A percentile compares a stretch with the other conserved stretches of the same genome.
These are phyloP conservation scores for Platerodrilus igneus DNA, from an alignment of 2,888 invertebrate genomes.

Conservation along the genomic window DNA sequence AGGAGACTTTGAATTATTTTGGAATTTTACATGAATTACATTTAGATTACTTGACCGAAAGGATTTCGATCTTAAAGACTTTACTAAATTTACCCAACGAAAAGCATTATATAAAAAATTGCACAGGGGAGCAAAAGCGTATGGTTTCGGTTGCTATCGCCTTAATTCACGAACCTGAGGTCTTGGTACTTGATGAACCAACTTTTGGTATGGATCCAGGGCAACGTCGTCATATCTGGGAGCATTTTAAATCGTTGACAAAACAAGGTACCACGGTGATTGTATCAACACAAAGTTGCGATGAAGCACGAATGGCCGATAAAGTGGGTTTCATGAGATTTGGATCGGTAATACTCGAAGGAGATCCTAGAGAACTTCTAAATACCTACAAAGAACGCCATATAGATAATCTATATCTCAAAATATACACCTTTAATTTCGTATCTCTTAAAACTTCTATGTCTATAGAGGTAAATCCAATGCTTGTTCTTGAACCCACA, in stretches of 20 bases:
- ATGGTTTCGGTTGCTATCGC: conserved; percentile 85
- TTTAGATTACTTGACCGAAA: conserved; percentile 16
- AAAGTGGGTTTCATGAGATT: conserved; percentile 23
- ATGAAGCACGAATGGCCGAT: conserved; percentile 23
- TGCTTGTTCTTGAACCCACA: conserved; percentile 17
- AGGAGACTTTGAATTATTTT: conserved; percentile 22
- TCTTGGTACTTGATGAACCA: conserved; percentile 87
- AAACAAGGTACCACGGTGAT: conserved; percentile 20
- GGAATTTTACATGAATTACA: conserved; percentile 18
- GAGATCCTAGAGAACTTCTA: conserved; percentile 19
- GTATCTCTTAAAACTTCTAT: conserved; percentile 5
- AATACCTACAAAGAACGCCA: conserved; percentile 14
- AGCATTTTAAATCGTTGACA: conserved; percentile 17
- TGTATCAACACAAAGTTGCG: conserved; percentile 22
- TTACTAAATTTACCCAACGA: conserved; percentile 20
- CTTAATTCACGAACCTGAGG: conserved; percentile 80
- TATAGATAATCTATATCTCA: conserved; percentile 21
- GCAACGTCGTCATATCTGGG: conserved; percentile 58
- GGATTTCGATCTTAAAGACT: conserved; percentile 17
- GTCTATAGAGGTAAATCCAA: conserved; percentile 22
- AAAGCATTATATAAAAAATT: conserved; percentile 55
- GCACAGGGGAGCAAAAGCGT: conserved; percentile 85
- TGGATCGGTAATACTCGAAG: conserved; percentile 22
- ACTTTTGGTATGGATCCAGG: conserved; percentile 90
- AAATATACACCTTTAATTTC: conserved; percentile 17